Evolutionary conservation across 2,113 vertebrate genomes (phyloP).

Genomic region (Sprattus sprattus): DNA sequence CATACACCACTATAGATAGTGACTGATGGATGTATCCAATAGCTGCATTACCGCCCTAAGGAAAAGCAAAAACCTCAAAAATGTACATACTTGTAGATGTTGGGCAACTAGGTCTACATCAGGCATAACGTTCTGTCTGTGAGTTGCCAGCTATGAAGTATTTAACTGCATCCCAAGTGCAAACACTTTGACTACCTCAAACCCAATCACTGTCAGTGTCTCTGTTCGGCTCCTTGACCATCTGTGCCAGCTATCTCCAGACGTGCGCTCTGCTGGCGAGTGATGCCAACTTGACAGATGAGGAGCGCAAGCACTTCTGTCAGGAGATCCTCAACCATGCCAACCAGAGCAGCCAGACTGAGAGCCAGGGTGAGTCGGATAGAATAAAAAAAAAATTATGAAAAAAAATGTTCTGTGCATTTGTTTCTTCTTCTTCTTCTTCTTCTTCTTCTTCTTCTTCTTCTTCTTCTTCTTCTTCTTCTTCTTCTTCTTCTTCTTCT

Average conservation of each 20-base stretch:
- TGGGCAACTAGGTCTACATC: background rate
- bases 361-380: conserved; percentile 63
- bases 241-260: conserved; percentile 81
- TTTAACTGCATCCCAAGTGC: background rate
- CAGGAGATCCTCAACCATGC: conserved; percentile 89
- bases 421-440: too few species aligned
- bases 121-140: background rate
- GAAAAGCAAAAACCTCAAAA: background rate
- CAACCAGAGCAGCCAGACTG: conserved; percentile 56
- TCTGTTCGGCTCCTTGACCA: conserved; percentile 72
- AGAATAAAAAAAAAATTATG: background rate
- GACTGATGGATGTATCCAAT: background rate
- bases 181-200: background rate
- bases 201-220: background rate
- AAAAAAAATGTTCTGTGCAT: too few species aligned
- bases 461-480: too few species aligned
- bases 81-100: background rate
- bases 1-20: background rate
- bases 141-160: background rate
- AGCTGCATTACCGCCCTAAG: background rate
- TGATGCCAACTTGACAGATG: conserved; percentile 78
- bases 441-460: too few species aligned
- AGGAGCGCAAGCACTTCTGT: conserved; percentile 86
- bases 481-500: too few species aligned
- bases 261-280: conserved; percentile 91